Evolutionary conservation across 2,113 vertebrate species (phyloP).

Genomic region (Serinus canaria): DNA sequence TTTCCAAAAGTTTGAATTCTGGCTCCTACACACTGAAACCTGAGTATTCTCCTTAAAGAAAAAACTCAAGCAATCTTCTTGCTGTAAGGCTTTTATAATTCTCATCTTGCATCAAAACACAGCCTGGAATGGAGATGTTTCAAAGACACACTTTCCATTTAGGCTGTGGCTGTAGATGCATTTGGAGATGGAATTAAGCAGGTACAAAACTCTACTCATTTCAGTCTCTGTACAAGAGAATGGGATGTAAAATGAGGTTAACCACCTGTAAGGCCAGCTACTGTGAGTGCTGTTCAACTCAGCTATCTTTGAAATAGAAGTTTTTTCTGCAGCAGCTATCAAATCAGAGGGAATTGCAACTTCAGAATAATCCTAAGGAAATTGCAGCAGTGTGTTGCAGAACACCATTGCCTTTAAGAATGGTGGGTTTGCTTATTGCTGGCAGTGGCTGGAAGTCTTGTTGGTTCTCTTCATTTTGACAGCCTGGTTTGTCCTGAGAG

Average conservation of each 20-base stretch:
- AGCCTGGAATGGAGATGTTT: neutral
- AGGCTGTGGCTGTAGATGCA: neutral
- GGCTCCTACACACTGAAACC: neutral
- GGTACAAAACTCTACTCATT: neutral
- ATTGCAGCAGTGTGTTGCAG: neutral
- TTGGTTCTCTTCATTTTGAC: neutral
- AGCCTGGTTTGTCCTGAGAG: neutral
- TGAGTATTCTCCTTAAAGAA: neutral
- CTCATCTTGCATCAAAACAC: neutral
- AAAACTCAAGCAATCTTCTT: neutral
- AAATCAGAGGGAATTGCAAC: neutral
- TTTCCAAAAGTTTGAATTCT: neutral
- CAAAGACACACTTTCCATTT: neutral
- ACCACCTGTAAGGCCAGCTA: neutral
- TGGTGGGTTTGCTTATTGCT: neutral
- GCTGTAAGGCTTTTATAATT: neutral
- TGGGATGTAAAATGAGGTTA: neutral
- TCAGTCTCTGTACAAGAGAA: neutral
- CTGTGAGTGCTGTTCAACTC: neutral
- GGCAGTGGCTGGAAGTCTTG: neutral
- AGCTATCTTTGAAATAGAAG: neutral
- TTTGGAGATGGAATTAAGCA: slow-evolving; percentile 1
- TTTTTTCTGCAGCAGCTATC: neutral
- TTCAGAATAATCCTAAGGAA: neutral
- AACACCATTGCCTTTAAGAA: neutral